Base-by-base conservation (phyloP, 2,888 invertebrate genomes). In the Psococerastis gibbosa region DNA sequence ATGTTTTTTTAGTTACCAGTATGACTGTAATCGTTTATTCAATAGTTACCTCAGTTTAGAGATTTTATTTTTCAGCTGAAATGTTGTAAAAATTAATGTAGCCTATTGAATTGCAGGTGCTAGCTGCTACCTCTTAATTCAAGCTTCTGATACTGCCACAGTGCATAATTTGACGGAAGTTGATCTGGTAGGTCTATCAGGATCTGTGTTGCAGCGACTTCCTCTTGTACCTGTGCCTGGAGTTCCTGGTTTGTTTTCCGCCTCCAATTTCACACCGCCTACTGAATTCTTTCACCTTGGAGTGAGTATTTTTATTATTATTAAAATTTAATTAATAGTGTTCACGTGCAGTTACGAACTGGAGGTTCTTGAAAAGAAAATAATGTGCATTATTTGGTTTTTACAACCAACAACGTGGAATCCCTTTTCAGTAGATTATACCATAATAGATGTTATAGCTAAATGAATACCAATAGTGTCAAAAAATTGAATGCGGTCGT, bases 271-370 rank as follows among this genome's bases (percentile, higher is more conserved):
- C 50, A 55, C 70, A 35, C 75, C 78, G 2, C 78, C 78, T 0
- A 64, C 70, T 18, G 68, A 69, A 3, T 68, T 71, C 51, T 79
- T 78, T 58, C 75, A 76, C 56, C 64, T 79, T 34, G 69, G 70
- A 57, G 75, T 76, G 52, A 63, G 66, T 60, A 42, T 17, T 23
- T 3, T 31, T 11, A 9, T 11, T 23, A 8, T 16, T 41, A 2
- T n/a, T n/a, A 22, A 17, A 15, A 9, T 47, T 34, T 47, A 16
- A 33, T 11, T 42, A 22, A 13, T 5, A 17, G 18, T 41, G 22
- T 13, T 15, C 11, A 27, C 27, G 9, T 2, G 20, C 41, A 3
- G 8, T 18, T 33, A 18, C 23, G n/a, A 9, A 31, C n/a, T 9
- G 9, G 31, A 31, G n/a, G n/a, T 9, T 9, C 31, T 31, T 31